Base-by-base conservation (phyloP, 2,888 invertebrate species). In the Eupithecia centaureata region DNA sequence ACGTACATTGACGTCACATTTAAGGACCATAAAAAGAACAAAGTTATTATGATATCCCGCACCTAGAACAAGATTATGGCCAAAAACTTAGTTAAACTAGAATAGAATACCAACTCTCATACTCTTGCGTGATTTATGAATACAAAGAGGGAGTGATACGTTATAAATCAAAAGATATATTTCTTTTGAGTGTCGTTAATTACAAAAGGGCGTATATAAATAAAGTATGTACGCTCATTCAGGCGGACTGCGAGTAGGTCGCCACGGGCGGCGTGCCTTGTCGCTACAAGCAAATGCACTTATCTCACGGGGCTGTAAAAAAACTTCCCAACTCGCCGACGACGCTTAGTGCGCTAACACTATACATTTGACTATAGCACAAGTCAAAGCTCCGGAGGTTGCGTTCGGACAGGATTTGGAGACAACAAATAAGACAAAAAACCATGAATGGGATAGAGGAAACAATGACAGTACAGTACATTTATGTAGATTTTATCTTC, bases 251-350 rank as follows among this genome's bases (percentile, higher is more conserved):
- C 84, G 84, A 83, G 82, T 85, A 87, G 89, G 85, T 84, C 90
- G 79, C 90, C 82, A 86, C 86, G 87, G 87, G 47, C 47, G 47
- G 81, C 88, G 88, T 87, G 91, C 86, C 92, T 82, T 88, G 92
- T 89, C 83, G 86, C 86, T 87, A 94, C 93, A 93, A 93, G 93
- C 89, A 93, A 94, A 94, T 91, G 93, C 93, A 94, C 93, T 94
- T 94, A 94, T 91, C 91, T 91, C 84, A 87, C 89, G 85, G 89
- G 86, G 86, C 88, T 86, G 90, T 90, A 91, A 91, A 90, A 56
- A 91, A 92, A 91, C 89, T 88, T 86, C 82, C 83, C 82, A 84
- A 85, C 85, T 81, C 87, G 85, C 85, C 87, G 87, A 86, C 42
- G 87, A 87, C 86, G 86, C 87, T 90, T 87, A 89, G 89, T 89